These are phyloP conservation scores for Drosophila limbata DNA, from an alignment of 2,888 invertebrate species.

Conservation along the genomic window DNA sequence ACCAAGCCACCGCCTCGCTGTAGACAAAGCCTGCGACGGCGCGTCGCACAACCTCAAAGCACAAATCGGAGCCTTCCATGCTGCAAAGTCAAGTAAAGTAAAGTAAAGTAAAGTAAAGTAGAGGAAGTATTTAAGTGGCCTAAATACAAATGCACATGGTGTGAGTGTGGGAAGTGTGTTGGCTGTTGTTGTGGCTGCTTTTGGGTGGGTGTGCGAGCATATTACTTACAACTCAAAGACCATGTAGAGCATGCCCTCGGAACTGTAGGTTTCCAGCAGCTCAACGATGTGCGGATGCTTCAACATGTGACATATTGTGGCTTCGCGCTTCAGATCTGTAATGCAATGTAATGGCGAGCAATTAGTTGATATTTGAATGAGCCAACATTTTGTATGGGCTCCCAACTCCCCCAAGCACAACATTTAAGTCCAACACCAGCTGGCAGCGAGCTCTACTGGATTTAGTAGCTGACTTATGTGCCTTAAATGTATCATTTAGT, in stretches of 20 bases:
- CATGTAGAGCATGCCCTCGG: conserved; percentile 99
- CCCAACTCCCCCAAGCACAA: conserved; percentile 1
- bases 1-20: conserved; percentile 99
- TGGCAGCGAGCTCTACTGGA: conserved; percentile 65
- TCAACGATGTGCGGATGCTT: conserved; percentile 99
- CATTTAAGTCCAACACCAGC: conserved; percentile 50
- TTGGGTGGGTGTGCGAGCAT: conserved; percentile 6
- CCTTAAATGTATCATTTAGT: conserved; percentile 73
- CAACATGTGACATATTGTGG: conserved; percentile 99
- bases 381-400: conserved; percentile 50
- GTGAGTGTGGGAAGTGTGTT: not conserved
- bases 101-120: conserved; percentile 81
- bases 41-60: conserved; percentile 98
- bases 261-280: conserved; percentile 98
- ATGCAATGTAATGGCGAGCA: conserved; percentile 84
- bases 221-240: conserved; percentile 98
- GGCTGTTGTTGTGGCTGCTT: not conserved
- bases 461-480: conserved; percentile 72
- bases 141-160: conserved; percentile 33
- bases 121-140: conserved; percentile 48
- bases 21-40: conserved; percentile 99
- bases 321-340: conserved; percentile 98
- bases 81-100: conserved; percentile 87
- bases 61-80: conserved; percentile 99
- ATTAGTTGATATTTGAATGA: conserved; percentile 65